Evolutionary conservation across 2,888 invertebrate genomes (phyloP).

Genomic region (Odontomyia ornata): DNA sequence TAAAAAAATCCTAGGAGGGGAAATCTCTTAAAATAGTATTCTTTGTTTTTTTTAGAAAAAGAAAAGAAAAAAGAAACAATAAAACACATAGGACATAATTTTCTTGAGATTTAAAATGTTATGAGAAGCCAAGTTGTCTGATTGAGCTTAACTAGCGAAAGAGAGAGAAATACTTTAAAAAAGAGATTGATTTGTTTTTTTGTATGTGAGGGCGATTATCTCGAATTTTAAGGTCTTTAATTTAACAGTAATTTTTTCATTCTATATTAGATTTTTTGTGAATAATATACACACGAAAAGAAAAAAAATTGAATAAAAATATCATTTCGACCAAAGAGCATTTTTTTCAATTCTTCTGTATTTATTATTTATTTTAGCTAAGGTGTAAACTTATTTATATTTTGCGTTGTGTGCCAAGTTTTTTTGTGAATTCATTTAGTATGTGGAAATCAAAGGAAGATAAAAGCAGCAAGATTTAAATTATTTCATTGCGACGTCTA

Average conservation of each 20-base stretch:
- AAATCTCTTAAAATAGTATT: conserved; percentile 38
- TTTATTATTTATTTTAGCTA: neutral
- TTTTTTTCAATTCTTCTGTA: conserved; percentile 1
- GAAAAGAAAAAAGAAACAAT: conserved; percentile 1
- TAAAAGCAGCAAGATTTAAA: too few relatives aligned
- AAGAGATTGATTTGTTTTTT: conserved; percentile 37
- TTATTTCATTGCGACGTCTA: too few relatives aligned
- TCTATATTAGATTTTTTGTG: conserved; percentile 38
- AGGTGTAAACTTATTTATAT: too few relatives aligned
- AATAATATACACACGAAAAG: conserved; percentile 41
- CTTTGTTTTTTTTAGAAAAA: conserved; percentile 24
- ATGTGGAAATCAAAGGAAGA: too few relatives aligned
- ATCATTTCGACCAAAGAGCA: conserved; percentile 36
- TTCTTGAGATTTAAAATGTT: conserved; percentile 38
- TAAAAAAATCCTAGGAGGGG: neutral
- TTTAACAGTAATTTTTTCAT: conserved; percentile 33
- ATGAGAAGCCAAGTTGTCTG: conserved; percentile 31
- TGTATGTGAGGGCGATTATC: conserved; percentile 43
- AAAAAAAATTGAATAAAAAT: conserved; percentile 37
- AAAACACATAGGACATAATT: conserved; percentile 30
- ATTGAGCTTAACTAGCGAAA: conserved; percentile 40
- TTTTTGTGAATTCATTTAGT: too few relatives aligned
- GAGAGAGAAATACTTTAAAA: conserved; percentile 4
- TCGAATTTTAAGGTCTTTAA: conserved; percentile 43
- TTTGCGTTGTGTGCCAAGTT: neutral